Evolutionary conservation across 2,888 invertebrate species (phyloP).

Genomic region (Corythucha ciliata): DNA sequence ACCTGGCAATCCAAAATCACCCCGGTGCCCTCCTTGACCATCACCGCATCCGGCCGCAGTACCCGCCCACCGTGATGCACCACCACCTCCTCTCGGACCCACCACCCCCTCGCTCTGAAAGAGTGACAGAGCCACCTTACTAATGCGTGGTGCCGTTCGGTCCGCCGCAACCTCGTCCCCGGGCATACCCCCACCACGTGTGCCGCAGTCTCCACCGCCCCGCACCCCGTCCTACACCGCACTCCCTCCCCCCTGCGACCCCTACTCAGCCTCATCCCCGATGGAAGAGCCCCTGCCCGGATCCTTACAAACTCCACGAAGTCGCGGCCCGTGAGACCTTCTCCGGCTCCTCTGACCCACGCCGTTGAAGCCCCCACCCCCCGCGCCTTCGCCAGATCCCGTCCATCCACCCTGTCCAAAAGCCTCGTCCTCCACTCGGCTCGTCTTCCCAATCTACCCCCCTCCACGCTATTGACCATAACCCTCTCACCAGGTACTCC

Average conservation of each 20-base stretch:
- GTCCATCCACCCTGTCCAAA: not conserved
- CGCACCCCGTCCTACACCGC: constrained; percentile 40
- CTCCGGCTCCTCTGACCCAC: constrained; percentile 6
- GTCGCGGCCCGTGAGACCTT: not conserved
- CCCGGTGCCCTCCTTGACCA: no score
- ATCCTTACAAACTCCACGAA: not conserved
- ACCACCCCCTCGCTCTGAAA: not conserved
- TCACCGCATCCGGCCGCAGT: no score
- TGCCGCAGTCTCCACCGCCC: constrained; percentile 37
- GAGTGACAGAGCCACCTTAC: not conserved
- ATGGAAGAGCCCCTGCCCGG: not conserved
- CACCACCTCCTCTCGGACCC: no score
- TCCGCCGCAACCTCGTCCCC: constrained; percentile 39
- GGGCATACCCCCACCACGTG: constrained; percentile 39
- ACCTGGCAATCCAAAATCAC: no score
- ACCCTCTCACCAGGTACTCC: constrained; percentile 1
- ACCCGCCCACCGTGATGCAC: no score
- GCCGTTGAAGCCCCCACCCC: not conserved
- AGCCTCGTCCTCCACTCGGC: not conserved
- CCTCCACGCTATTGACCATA: not conserved
- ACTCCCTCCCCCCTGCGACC: constrained; percentile 9
- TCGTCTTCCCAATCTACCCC: not conserved
- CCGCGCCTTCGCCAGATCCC: not conserved
- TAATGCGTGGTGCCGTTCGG: constrained; percentile 36
- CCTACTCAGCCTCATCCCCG: not conserved